A percentile compares a stretch with the other conserved stretches of the same genome.
Conservation (phyloP, 1,140 invertebrate genomes). For the Cotesia chilonis region DNA sequence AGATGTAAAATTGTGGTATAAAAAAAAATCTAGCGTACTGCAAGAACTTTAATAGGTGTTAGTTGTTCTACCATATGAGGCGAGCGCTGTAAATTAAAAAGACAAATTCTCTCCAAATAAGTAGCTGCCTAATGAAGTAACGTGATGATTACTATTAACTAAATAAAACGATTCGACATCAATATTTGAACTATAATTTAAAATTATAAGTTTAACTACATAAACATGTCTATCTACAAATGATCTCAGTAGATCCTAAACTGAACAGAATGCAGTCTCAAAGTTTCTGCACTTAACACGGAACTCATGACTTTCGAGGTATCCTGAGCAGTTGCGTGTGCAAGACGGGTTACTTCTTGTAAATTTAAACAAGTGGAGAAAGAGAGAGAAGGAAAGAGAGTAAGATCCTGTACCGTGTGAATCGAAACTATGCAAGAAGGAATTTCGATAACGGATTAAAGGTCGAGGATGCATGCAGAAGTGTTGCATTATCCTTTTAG, state of each 20-base stretch:
- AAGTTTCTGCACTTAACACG: conserved; percentile 41
- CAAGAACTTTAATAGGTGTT: too few relatives aligned
- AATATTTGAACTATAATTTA: too few relatives aligned
- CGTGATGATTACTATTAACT: too few relatives aligned
- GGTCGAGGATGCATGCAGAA: conserved; percentile 13
- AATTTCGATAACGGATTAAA: conserved; percentile 26
- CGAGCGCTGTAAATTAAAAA: too few relatives aligned
- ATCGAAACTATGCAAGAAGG: conserved; percentile 29
- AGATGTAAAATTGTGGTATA: too few relatives aligned
- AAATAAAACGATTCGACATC: too few relatives aligned
- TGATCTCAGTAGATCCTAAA: neutral
- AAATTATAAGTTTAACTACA: too few relatives aligned
- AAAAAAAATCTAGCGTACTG: too few relatives aligned
- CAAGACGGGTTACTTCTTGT: conserved; percentile 30
- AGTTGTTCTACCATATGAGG: too few relatives aligned
- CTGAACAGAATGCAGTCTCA: conserved; percentile 28
- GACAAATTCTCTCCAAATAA: too few relatives aligned
- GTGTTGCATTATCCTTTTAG: conserved; percentile 7
- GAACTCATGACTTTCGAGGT: conserved; percentile 18
- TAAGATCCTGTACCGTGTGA: conserved; percentile 19
- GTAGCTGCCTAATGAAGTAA: too few relatives aligned
- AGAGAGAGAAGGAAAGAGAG: conserved; percentile 10
- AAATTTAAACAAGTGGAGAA: conserved; percentile 22
- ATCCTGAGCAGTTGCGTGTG: conserved; percentile 16
- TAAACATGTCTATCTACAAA: neutral